Conservation (phyloP, 1,140 invertebrate species). For the Trichonephila clavata region DNA sequence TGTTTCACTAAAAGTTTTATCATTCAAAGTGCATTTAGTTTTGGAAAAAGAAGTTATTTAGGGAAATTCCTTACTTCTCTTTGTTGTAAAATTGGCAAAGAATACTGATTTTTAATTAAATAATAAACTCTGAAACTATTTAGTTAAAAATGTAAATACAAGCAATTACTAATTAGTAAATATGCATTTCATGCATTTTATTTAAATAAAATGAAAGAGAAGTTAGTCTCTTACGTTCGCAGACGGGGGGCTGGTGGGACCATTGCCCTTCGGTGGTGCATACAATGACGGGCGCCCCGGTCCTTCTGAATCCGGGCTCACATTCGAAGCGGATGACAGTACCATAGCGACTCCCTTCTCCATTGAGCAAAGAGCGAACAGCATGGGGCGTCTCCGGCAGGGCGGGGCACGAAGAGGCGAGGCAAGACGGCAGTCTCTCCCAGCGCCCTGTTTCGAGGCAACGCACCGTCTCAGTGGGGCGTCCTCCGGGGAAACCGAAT, state of each 20-base stretch:
- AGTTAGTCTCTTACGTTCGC: conserved; percentile 85
- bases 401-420: conserved; percentile 93
- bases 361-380: conserved; percentile 93
- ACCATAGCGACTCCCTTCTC: conserved; percentile 95
- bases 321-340: conserved; percentile 97
- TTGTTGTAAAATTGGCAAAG: too few species aligned
- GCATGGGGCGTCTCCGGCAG: conserved; percentile 93
- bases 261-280: conserved; percentile 98
- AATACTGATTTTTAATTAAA: too few species aligned
- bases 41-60: too few species aligned
- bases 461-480: conserved; percentile 93
- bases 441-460: conserved; percentile 93
- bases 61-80: too few species aligned
- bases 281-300: conserved; percentile 92
- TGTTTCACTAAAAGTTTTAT: too few species aligned
- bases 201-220: background rate
- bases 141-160: too few species aligned
- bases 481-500: conserved; percentile 93
- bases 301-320: conserved; percentile 93
- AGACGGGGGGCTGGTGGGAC: conserved; percentile 94
- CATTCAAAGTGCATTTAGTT: too few species aligned
- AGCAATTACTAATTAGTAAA: too few species aligned
- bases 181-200: too few species aligned
- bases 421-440: conserved; percentile 94
- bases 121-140: too few species aligned